Evolutionary conservation across 1,140 invertebrate genomes (phyloP).

Genomic region (Physella acuta): DNA sequence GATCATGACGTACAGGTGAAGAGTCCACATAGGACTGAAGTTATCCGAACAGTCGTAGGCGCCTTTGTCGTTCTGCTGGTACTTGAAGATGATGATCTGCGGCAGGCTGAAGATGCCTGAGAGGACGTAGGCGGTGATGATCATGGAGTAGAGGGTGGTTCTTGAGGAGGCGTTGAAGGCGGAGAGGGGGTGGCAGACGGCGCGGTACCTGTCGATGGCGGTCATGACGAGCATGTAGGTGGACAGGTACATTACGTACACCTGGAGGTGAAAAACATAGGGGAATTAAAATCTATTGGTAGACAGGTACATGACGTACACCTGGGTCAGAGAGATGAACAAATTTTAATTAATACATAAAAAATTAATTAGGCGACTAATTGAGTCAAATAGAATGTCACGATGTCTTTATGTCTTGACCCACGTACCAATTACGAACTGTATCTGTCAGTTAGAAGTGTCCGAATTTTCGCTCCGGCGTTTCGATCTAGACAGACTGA

Average conservation of each 20-base stretch:
- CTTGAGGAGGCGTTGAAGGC: slow-evolving; percentile 44
- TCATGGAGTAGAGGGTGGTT: slow-evolving; percentile 56
- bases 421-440: too few relatives aligned
- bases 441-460: too few relatives aligned
- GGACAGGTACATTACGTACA: slow-evolving; percentile 91
- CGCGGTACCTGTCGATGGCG: slow-evolving; percentile 90
- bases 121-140: slow-evolving; percentile 65
- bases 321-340: too few relatives aligned
- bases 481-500: too few relatives aligned
- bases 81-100: slow-evolving; percentile 65
- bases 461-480: too few relatives aligned
- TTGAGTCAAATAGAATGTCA: too few relatives aligned
- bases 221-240: slow-evolving; percentile 92
- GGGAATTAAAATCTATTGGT: too few relatives aligned
- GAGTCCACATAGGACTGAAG: slow-evolving; percentile 60
- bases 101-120: slow-evolving; percentile 68
- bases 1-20: slow-evolving; percentile 37
- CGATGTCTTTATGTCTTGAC: too few relatives aligned
- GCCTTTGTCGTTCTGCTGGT: slow-evolving; percentile 48
- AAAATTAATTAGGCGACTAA: too few relatives aligned
- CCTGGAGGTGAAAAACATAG: too few relatives aligned
- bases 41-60: slow-evolving; percentile 70
- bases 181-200: slow-evolving; percentile 71
- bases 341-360: too few relatives aligned
- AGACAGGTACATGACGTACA: too few relatives aligned